Evolutionary conservation across 2,113 vertebrate genomes (phyloP), one percentile per base, ranked within the genome.

Genomic region (Nothocercus julius): DNA sequence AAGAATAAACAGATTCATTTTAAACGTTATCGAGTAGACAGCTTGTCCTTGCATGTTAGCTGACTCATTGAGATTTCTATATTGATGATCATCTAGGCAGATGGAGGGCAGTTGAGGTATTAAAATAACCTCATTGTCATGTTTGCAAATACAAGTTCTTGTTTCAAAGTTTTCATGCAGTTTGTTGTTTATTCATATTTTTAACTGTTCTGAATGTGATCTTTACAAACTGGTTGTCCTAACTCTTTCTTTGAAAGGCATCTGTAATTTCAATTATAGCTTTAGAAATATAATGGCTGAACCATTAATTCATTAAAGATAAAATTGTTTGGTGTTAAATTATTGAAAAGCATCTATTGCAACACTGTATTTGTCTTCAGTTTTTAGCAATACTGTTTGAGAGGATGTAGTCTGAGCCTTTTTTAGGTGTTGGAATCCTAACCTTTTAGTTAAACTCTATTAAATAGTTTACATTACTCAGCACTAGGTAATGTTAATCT

Each of bases 11-110:
- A 91, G 68, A 90, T 18, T 25, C 76, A 87, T 94, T 93, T 81
- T 3, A 91, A 87, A 91, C 7, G 11, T 91, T 94, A 76, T 78
- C 51, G 88, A 64, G 72, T 69, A 83, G 92, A 88, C 92, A 93
- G 82, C 76, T 92, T 96, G 93, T 95, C 93, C 82, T 64, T 95
- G 87, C 83, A 32, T 63, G 58, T 96, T 96, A 94, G 47, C 76
- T 93, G 93, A 94, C 62, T 94, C 95, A 88, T 94, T 96, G 93
- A 82, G 82, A 91, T 85, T 96, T 94, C 91, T 95, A 2, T 95
- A 95, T 92, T 82, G 85, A 11, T 79, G 85, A 94, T 88, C 90
- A 82, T 90, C 85, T 67, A 87, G 62, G 64, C n/a, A 94, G 94
- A 86, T 82, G 84, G 91, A 90, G 74, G 66, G 80, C 75, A 79